Evolutionary conservation across 2,888 invertebrate species (phyloP).

Genomic region (Ommatoiulus sabulosus): DNA sequence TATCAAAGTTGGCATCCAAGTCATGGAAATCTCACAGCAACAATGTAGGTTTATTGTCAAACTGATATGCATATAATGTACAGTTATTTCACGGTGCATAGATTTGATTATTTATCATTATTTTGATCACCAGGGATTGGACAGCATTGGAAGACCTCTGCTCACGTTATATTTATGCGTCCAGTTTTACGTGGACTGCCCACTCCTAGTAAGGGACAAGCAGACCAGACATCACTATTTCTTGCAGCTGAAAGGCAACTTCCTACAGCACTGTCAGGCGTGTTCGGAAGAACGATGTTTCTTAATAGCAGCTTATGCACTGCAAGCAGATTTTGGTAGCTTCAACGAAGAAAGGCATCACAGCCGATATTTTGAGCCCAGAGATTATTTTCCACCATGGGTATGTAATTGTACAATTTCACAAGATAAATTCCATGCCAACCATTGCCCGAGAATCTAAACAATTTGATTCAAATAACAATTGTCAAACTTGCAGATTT

Average conservation of each 20-base stretch:
- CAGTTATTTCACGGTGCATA: neutral
- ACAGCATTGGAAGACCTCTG: constrained; percentile 89
- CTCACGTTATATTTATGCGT: constrained; percentile 90
- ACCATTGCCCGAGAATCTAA: neutral
- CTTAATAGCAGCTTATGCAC: constrained; percentile 86
- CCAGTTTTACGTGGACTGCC: constrained; percentile 94
- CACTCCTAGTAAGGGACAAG: constrained; percentile 89
- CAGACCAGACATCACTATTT: constrained; percentile 94
- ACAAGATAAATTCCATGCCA: too few species aligned
- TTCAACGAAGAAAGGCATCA: constrained; percentile 71
- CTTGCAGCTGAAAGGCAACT: constrained; percentile 91
- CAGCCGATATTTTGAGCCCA: constrained; percentile 78
- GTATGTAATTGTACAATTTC: constrained; percentile 63
- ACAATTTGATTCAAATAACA: constrained; percentile 42
- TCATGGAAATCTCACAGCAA: constrained; percentile 95
- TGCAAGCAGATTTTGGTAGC: constrained; percentile 94
- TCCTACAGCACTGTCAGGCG: constrained; percentile 69
- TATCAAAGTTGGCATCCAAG: constrained; percentile 96
- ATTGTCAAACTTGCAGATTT: constrained; percentile 65
- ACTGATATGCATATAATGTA: neutral
- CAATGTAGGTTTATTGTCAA: constrained; percentile 77
- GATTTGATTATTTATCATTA: neutral
- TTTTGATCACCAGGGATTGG: constrained; percentile 78
- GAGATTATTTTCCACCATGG: constrained; percentile 84
- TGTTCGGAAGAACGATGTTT: constrained; percentile 72